Evolutionary conservation across 2,113 vertebrate genomes (phyloP).

Genomic region (Calyptomena viridis): DNA sequence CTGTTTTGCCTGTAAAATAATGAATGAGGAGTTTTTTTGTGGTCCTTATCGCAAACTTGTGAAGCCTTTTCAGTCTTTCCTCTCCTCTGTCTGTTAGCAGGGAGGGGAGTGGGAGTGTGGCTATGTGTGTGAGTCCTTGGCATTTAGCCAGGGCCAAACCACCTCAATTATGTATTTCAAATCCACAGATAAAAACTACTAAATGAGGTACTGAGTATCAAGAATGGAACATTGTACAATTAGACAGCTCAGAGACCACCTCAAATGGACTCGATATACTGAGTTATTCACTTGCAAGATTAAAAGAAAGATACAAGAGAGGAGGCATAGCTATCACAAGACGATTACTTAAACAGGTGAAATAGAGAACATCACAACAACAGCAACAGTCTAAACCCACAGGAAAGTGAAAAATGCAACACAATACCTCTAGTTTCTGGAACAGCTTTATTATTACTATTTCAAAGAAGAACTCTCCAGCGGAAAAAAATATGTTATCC

Average conservation of each 20-base stretch:
- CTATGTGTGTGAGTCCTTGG: too few relatives aligned
- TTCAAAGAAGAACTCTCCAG: not conserved
- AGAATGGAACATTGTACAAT: not conserved
- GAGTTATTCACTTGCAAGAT: not conserved
- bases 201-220: not conserved
- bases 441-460: not conserved
- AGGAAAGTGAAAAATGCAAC: not conserved
- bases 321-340: not conserved
- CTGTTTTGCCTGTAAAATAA: too few relatives aligned
- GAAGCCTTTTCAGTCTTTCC: too few relatives aligned
- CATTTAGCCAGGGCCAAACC: too few relatives aligned
- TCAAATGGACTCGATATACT: not conserved
- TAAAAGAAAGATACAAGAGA: not conserved
- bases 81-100: too few relatives aligned
- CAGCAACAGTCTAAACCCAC: not conserved
- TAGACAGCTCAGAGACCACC: not conserved
- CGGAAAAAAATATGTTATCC: not conserved
- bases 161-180: conserved; percentile 36
- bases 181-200: not conserved
- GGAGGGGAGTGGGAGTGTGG: too few relatives aligned
- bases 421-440: not conserved
- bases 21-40: too few relatives aligned
- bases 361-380: not conserved
- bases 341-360: not conserved
- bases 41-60: too few relatives aligned